Conservation (phyloP, 2,797 vertebrate genomes). For the Rhynchotus rufescens region DNA sequence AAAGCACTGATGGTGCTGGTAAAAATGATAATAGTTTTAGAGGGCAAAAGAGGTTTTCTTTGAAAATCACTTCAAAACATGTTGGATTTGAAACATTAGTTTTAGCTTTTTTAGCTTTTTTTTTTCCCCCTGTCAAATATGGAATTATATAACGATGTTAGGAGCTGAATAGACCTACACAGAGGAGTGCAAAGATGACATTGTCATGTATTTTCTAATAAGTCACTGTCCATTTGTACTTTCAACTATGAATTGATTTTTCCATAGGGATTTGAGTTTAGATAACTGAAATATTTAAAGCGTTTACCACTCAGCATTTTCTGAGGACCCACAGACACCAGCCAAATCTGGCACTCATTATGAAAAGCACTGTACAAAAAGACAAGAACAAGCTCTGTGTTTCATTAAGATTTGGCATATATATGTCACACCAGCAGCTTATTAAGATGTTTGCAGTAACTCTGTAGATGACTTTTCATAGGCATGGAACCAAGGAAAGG, state of each 20-base stretch:
- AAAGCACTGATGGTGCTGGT: neutral
- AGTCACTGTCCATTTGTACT: neutral
- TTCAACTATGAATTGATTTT: neutral
- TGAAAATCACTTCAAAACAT: neutral
- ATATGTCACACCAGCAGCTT: neutral
- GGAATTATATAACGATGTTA: neutral
- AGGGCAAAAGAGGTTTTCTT: neutral
- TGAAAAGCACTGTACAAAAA: neutral
- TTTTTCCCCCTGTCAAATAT: neutral
- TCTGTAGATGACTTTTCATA: neutral
- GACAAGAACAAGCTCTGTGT: neutral
- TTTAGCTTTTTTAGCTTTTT: no score
- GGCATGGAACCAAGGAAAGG: neutral
- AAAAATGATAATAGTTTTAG: neutral
- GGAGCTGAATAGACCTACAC: neutral
- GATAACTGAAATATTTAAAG: neutral
- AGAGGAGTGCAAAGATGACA: neutral
- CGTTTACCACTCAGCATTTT: neutral
- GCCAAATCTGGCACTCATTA: neutral
- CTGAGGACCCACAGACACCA: neutral
- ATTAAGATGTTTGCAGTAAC: neutral
- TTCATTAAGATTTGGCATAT: neutral
- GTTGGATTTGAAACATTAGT: neutral
- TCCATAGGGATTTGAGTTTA: neutral
- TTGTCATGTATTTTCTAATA: neutral